A percentile compares a stretch with the other conserved stretches of the same genome.
phyloP scores from a whole-genome alignment of 2,797 vertebrate genomes.

The Ptychobarbus kaznakovi region DNA sequence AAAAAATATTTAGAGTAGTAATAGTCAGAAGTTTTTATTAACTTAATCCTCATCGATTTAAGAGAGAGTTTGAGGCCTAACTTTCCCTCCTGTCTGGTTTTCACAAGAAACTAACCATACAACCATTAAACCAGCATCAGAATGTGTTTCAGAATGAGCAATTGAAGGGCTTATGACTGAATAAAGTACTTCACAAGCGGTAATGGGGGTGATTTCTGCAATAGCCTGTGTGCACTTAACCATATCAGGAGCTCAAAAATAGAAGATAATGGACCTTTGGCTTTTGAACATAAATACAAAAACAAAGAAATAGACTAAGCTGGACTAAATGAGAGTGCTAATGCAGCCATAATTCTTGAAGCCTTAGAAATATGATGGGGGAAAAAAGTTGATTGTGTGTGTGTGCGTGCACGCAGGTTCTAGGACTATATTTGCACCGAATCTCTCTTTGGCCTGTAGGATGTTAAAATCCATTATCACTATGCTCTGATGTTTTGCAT shows the following conservation, averaged over 20 bases:
- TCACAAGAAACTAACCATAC: not conserved
- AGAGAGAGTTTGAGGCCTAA: not conserved
- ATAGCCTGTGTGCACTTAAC: constrained; percentile 21
- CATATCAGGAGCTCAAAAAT: constrained; percentile 34
- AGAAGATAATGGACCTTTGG: constrained; percentile 25
- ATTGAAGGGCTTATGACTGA: constrained; percentile 14
- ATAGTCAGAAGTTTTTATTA: not conserved
- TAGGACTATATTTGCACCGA: not conserved
- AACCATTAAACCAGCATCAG: not conserved
- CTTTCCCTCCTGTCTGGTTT: not conserved
- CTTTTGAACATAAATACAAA: constrained; percentile 23
- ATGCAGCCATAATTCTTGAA: constrained; percentile 10
- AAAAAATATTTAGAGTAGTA: not conserved
- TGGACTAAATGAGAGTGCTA: constrained; percentile 24
- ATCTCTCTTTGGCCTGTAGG: not conserved
- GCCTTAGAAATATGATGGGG: not conserved
- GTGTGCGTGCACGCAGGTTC: not conserved
- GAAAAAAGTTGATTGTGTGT: not conserved
- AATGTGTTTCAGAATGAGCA: constrained; percentile 24
- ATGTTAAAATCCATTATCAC: constrained; percentile 3
- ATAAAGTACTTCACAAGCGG: constrained; percentile 1
- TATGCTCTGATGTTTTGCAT: not conserved
- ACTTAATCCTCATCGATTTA: not conserved
- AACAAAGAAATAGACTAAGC: constrained; percentile 21
- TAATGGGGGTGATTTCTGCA: constrained; percentile 24